Evolutionary conservation across 2,888 invertebrate species (phyloP), one percentile per base, ranked within the genome.

Genomic region (Clostera curtula): DNA sequence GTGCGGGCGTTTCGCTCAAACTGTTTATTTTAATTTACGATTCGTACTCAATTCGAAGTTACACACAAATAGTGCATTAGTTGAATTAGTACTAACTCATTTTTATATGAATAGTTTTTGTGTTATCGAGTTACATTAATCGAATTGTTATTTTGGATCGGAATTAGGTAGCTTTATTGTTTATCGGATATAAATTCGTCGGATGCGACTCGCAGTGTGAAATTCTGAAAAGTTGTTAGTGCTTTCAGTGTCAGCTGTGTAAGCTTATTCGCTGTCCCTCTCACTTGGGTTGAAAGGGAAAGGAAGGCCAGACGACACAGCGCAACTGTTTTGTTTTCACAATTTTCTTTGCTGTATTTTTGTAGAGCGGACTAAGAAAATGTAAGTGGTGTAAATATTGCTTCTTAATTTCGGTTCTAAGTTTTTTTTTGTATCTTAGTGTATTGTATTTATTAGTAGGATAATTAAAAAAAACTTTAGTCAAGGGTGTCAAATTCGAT

Each of bases 171-270:
- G 45, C 49, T 53, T 40, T 46, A 46, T 42, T 34, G 45, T 55
- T 60, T 59, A 53, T 40, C 40, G 44, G 44, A 7, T 44, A 53
- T 29, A 34, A 56, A 49, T 55, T 52, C 41, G 40, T 48, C 57
- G 45, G 48, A 55, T 55, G 43, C 49, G 36, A 55, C 57, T 57
- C 54, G 51, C 50, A 56, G 60, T 65, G 72, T 61, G 61, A 59
- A n/a, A 58, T 64, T 61, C 60, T 67, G 66, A 67, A 72, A 74
- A 77, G 76, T 80, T 75, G 56, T 61, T 61, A 71, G 80, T 80
- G 79, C 68, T 75, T 75, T 76, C 67, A 75, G 79, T 80, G 77
- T 68, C 67, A 69, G 68, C 68, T 66, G 73, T 74, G 70, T 62
- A 46, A 59, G 56, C 59, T 62, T 46, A 50, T 56, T 57, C 47